Base-by-base conservation (phyloP, 2,113 vertebrate genomes). In the Jaculus jaculus region DNA sequence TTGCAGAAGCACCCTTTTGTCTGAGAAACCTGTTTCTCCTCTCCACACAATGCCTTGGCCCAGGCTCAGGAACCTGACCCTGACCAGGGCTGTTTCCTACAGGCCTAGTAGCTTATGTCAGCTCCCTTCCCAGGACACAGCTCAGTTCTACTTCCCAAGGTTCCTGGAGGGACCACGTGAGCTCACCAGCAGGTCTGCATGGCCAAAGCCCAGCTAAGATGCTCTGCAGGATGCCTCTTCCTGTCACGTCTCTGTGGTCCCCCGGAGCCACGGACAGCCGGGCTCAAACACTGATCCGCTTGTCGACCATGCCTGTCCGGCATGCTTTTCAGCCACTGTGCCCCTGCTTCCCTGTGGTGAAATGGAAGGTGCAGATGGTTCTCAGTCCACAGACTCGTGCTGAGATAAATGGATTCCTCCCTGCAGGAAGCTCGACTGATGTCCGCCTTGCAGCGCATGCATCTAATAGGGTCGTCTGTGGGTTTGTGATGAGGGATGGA, bases 241-340 rank as follows among this genome's bases (percentile, higher is more conserved):
- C 54, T 21, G 0, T 0, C 10, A 5, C 18, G 30, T 5, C 23
- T 60, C 12, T 0, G 0, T 80, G 65, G 51, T 18, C 42, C 32
- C 51, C 37, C 7, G 7, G 51, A 16, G 28, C 32, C 51, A 30
- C 72, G 58, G 21, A 61, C 24, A n/a, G 20, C 68, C 23, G 37
- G n/a, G 26, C 24, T 51, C 23, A 65, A 0, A 28, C 30, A n/a
- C n/a, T 18, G 61, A 24, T 51, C 71, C 51, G 1, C 15, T 15
- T 15, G 6, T 5, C 78, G 37, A 54, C 21, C 37, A 4, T 21
- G 9, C n/a, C 74, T n/a, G 17, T 54, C 47, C 15, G 4, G 16
- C 34, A 77, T 15, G 0, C 39, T 28, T 1, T 17, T 23, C 42
- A 47, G 68, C 63, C 15, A 34, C 28, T 0, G 54, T 37, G 51